A percentile compares a stretch with the other conserved stretches of the same genome.
These are phyloP conservation scores for Myiotriccus ornatus DNA, from an alignment of 2,797 vertebrate species.

Conservation along the genomic window DNA sequence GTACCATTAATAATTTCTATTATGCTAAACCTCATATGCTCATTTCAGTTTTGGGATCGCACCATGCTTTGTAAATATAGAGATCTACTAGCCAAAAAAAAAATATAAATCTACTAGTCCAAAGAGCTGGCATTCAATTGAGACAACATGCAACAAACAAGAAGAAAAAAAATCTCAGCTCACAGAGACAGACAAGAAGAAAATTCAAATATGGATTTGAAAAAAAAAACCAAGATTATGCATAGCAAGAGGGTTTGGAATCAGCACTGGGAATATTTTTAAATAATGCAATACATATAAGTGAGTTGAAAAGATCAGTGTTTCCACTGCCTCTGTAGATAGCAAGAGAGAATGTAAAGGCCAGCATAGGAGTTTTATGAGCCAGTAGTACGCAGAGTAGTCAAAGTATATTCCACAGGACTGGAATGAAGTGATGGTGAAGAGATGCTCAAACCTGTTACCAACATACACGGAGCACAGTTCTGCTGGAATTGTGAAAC, in stretches of 20 bases:
- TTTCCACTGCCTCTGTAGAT: background rate
- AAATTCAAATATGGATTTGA: background rate
- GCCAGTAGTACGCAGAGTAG: background rate
- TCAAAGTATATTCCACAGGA: background rate
- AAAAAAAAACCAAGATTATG: background rate
- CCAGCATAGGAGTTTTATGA: background rate
- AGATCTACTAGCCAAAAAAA: background rate
- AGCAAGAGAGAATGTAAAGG: background rate
- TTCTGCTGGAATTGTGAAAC: background rate
- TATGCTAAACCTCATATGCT: conserved; percentile 14
- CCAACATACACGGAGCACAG: background rate
- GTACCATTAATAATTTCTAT: conserved; percentile 57
- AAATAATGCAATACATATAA: background rate
- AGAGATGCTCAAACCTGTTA: background rate
- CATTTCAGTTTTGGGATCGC: background rate
- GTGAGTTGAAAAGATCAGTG: background rate
- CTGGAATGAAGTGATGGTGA: background rate
- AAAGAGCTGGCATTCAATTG: conserved; percentile 6
- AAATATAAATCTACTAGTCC: background rate
- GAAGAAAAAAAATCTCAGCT: background rate
- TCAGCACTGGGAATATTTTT: background rate
- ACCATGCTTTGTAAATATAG: background rate
- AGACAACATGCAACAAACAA: conserved; percentile 6
- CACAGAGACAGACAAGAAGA: background rate
- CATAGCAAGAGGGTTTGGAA: background rate